Percentiles rank a stretch among this genome's conserved stretches.
Conservation (phyloP, 1,140 invertebrate species). For the Andrena cerasifolii region DNA sequence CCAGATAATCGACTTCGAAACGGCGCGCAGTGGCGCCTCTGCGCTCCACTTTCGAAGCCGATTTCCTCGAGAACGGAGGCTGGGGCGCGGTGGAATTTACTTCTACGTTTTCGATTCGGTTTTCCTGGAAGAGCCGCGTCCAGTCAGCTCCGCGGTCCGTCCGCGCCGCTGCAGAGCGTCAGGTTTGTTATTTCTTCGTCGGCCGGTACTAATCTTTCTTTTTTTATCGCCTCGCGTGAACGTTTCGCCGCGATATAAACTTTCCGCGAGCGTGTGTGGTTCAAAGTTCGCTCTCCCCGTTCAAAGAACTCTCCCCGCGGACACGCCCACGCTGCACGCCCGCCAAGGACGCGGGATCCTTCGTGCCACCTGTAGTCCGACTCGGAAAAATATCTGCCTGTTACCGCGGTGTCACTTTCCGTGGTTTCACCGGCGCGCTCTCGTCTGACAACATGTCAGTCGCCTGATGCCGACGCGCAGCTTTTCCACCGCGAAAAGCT, state of each 20-base stretch:
- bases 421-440: neutral
- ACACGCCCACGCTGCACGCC: neutral
- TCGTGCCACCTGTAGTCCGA: neutral
- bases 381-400: constrained; percentile 16
- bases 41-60: too few species aligned
- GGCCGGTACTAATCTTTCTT: neutral
- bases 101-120: too few species aligned
- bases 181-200: neutral
- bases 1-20: too few species aligned
- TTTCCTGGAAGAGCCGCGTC: too few species aligned
- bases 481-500: neutral
- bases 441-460: neutral
- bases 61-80: too few species aligned
- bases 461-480: neutral
- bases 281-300: constrained; percentile 15
- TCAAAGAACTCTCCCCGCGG: neutral
- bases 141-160: too few species aligned
- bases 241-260: constrained; percentile 15
- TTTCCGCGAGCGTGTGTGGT: neutral
- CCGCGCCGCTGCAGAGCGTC: too few species aligned
- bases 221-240: neutral
- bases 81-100: too few species aligned
- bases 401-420: constrained; percentile 1
- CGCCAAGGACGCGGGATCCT: constrained; percentile 24
- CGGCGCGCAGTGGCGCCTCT: too few species aligned